A percentile compares a stretch with the other conserved stretches of the same genome.
Conservation (phyloP, 2,113 vertebrate genomes). For the Abramis brama region DNA sequence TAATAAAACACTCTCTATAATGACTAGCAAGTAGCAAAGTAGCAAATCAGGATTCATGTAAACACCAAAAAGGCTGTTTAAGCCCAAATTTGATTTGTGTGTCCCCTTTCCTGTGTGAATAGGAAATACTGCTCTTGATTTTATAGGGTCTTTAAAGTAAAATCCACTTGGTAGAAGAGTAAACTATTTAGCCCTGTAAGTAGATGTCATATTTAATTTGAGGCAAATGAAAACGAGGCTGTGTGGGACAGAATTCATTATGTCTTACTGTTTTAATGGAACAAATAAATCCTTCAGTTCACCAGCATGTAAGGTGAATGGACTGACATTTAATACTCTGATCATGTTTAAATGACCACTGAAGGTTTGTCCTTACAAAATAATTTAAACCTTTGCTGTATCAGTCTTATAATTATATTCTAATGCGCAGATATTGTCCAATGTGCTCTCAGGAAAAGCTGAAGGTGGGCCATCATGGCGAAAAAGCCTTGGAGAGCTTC, state of each 20-base stretch:
- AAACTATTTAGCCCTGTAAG: neutral
- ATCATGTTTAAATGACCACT: neutral
- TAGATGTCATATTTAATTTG: conserved; percentile 11
- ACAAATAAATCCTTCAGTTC: neutral
- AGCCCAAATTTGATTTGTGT: neutral
- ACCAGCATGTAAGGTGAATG: neutral
- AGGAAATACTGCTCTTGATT: neutral
- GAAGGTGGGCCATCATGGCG: conserved; percentile 91
- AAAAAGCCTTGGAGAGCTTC: conserved; percentile 93
- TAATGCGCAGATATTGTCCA: neutral
- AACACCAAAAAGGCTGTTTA: neutral
- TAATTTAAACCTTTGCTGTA: neutral
- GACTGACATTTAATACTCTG: neutral
- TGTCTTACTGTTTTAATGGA: neutral
- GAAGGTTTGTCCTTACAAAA: neutral
- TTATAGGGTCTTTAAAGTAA: neutral
- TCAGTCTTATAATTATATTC: neutral
- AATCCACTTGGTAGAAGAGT: neutral
- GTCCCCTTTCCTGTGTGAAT: neutral
- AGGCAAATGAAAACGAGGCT: neutral
- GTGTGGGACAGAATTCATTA: neutral
- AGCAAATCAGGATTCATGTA: neutral
- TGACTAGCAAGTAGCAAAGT: neutral
- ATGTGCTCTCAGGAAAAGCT: conserved; percentile 79
- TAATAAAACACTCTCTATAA: neutral